Base-by-base conservation (phyloP, 1,140 invertebrate genomes). In the Micrasema minimum region DNA sequence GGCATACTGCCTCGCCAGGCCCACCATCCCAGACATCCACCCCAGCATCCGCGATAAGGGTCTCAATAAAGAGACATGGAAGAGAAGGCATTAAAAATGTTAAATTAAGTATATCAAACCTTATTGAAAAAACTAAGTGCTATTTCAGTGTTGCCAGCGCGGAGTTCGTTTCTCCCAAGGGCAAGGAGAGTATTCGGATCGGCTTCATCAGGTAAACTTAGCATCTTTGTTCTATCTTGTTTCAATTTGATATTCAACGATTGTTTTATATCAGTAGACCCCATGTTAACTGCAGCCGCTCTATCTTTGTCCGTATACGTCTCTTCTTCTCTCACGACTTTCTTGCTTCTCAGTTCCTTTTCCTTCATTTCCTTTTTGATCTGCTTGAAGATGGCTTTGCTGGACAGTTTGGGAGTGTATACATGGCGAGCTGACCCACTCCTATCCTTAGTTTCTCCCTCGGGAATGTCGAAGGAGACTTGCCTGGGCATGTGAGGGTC, bases 251-350 rank as follows among this genome's bases (percentile, higher is more conserved):
- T 87, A 77, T 89, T 92, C 55, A 95, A 81, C 20, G 91, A 93
- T 69, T 91, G 90, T 77, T 96, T 96, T 37, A 96, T 96, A 78
- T 96, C 93, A 50, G 89, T 84, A 69, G 85, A 90, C 0, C 92
- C 93, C 86, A 95, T 88, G 75, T 93, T 93, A 4, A 95, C 93
- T 1, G 94, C 93, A 0, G 94, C 94, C 0, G 94, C 94, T 9
- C 94, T 82, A 79, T 96, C 94, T 77, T 96, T 96, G 79, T 96
- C 94, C 9, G 93, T 95, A 78, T 95, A 96, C 11, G 93, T 80
- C 77, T 96, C 93, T 67, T 92, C 90, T 74, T 92, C 89, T n/a
- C 86, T 85, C 16, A 87, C 85, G 6, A 69, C 35, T 22, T 87
- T 85, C 71, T 85, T 80, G 23, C 86, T 84, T 10, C 83, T 85